A percentile compares a stretch with the other conserved stretches of the same genome.
These are phyloP conservation scores for Zaprionus gabonicus DNA, from an alignment of 1,140 invertebrate genomes.

Conservation along the genomic window DNA sequence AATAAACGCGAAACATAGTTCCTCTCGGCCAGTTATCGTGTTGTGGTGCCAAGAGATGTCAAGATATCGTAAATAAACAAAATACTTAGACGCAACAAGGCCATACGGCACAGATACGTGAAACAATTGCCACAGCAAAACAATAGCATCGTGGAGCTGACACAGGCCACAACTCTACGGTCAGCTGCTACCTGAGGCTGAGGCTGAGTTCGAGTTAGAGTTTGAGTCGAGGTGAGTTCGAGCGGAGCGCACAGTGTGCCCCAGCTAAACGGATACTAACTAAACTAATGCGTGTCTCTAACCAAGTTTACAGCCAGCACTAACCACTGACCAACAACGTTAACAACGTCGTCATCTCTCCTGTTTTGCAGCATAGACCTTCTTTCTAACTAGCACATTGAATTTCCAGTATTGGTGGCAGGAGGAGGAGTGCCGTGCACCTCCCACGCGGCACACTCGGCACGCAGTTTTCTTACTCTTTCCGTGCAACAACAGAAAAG, in stretches of 20 bases:
- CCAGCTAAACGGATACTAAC: not conserved
- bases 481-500: not conserved
- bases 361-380: not conserved
- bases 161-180: constrained; percentile 28
- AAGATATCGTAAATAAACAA: not conserved
- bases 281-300: constrained; percentile 43
- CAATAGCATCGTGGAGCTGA: constrained; percentile 33
- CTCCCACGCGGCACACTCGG: not conserved
- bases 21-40: not conserved
- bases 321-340: constrained; percentile 25
- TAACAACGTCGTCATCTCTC: constrained; percentile 20
- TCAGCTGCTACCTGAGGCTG: constrained; percentile 43
- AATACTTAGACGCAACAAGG: not conserved
- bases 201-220: constrained; percentile 2
- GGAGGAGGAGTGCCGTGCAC: constrained; percentile 2
- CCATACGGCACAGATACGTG: not conserved
- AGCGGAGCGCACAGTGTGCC: constrained; percentile 15
- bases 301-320: constrained; percentile 42
- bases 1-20: not conserved
- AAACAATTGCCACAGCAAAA: constrained; percentile 6
- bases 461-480: not conserved
- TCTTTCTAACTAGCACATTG: not conserved
- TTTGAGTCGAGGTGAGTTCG: constrained; percentile 35
- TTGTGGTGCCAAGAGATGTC: not conserved
- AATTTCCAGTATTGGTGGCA: not conserved